Evolutionary conservation across 2,888 invertebrate species (phyloP), one percentile per base, ranked within the genome.

Genomic region (Rhabditoides inermis): DNA sequence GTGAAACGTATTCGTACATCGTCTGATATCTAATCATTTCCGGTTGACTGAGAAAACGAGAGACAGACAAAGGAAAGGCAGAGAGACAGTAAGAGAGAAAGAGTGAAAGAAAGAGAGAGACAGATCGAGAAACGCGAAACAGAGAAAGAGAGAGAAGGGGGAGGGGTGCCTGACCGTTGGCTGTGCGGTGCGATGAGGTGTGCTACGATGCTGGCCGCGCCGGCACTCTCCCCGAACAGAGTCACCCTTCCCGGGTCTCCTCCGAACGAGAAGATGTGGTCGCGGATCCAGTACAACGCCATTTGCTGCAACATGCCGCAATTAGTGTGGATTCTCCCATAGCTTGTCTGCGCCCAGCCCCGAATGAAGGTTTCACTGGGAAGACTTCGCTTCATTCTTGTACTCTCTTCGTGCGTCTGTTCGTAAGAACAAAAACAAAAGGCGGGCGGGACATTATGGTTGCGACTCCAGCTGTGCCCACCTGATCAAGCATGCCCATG

Each of bases 181-280:
- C 59, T 59, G 1, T 55, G 57, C 0, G 91, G 91, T 1, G 92
- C 91, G 63, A 94, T 82, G 51, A 82, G 70, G 70, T 82, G 82
- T 48, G 81, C 75, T 26, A 79, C 79, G 36, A 82, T 80, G 51
- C 79, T 78, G 22, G 89, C 88, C 5, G 90, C 90, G 0, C 92
- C 94, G 0, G 92, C 92, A 23, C 90, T 90, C 79, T 94, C 92
- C 0, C 94, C 94, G 76, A 94, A 92, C 46, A 94, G 80, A 1
- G 92, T 91, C 63, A 94, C 87, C 69, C 57, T 53, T 37, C 53
- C 47, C 40, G 90, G 89, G 78, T 90, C 88, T 18, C 90, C 91
- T 2, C 90, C 90, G 76, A 91, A 90, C 18, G 84, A 85, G 6
- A 83, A 84, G 10, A 90, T 89, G 77, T 94, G 91, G 63, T 89